These are phyloP conservation scores for Raja brachyura DNA, from an alignment of 2,113 vertebrate species.

Conservation along the genomic window DNA sequence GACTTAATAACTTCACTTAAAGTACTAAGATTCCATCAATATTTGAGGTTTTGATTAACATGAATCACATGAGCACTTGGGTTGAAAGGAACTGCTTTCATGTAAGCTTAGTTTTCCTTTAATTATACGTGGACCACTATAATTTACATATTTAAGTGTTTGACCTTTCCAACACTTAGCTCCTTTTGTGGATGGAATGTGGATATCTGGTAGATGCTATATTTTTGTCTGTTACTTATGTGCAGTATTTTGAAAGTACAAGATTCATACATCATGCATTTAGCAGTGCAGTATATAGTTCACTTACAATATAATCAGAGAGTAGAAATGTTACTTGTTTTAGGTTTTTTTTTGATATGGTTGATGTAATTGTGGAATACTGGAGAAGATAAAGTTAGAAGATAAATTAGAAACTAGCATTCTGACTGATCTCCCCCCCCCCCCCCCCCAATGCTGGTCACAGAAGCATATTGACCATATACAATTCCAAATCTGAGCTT, in stretches of 20 bases:
- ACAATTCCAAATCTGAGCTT: background rate
- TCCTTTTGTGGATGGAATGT: background rate
- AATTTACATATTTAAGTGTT: background rate
- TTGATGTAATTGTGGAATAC: background rate
- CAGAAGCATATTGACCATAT: background rate
- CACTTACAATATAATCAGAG: background rate
- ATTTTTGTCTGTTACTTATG: background rate
- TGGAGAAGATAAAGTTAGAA: background rate
- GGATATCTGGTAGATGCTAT: background rate
- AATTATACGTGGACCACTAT: background rate
- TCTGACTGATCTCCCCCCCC: background rate
- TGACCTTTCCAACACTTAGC: background rate
- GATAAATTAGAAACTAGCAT: background rate
- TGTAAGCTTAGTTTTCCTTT: conserved; percentile 18
- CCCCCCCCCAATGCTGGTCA: background rate
- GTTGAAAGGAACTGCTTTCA: background rate
- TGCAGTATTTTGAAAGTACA: background rate
- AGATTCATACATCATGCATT: background rate
- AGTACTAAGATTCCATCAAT: background rate
- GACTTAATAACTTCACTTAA: background rate
- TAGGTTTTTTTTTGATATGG: background rate
- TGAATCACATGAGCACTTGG: background rate
- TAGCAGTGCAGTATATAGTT: background rate
- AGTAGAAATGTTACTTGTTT: background rate
- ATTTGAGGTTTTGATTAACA: background rate